Conservation (phyloP, 2,797 vertebrate genomes). For the Semotilus atromaculatus region DNA sequence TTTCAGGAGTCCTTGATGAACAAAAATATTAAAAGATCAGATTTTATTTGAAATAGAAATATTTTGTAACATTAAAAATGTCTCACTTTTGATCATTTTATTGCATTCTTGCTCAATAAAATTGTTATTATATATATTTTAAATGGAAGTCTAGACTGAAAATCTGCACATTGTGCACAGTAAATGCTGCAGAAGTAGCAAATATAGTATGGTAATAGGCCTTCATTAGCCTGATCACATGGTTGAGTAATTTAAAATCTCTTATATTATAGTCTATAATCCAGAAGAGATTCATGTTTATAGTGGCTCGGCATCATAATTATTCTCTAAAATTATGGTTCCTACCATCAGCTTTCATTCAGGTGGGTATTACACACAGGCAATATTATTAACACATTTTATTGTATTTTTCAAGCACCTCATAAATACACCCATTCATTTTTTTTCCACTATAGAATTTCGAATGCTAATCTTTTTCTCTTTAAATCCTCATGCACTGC, state of each 20-base stretch:
- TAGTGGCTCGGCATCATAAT: conserved; percentile 11
- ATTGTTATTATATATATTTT: too few relatives aligned
- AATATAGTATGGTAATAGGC: background rate
- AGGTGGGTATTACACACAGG: conserved; percentile 17
- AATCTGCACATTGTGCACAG: background rate
- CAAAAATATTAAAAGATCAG: background rate
- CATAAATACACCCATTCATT: background rate
- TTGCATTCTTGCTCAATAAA: background rate
- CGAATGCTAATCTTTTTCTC: background rate
- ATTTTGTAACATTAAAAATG: too few relatives aligned
- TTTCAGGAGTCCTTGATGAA: background rate
- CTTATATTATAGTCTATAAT: conserved; percentile 23
- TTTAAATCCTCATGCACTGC: background rate
- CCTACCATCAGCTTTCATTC: conserved; percentile 4
- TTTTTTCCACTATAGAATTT: background rate
- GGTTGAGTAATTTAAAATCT: conserved; percentile 24
- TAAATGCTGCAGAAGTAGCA: background rate
- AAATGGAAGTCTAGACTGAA: background rate
- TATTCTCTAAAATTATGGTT: conserved; percentile 11
- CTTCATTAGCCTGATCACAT: conserved; percentile 18
- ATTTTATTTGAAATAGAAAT: background rate
- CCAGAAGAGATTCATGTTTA: too few relatives aligned
- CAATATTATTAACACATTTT: background rate
- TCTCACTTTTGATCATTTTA: background rate
- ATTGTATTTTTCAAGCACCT: conserved; percentile 20